Conservation (phyloP, 2,888 invertebrate genomes). For the Drosophila neutralis region DNA sequence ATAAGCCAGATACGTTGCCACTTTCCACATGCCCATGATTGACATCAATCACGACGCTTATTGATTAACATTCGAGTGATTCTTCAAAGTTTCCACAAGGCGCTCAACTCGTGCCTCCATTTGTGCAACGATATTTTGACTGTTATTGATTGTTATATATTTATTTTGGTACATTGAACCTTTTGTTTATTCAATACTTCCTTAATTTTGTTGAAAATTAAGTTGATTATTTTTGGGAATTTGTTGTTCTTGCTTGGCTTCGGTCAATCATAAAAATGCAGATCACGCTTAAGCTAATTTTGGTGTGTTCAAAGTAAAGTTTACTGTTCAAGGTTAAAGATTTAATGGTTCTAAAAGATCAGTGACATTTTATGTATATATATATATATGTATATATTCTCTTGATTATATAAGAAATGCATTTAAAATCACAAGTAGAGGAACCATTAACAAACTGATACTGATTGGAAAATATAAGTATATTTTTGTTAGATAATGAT, state of each 20-base stretch:
- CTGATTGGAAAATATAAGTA: background rate
- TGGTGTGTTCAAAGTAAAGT: slow-evolving; percentile 25
- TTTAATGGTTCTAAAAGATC: slow-evolving; percentile 8
- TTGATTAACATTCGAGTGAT: slow-evolving; percentile 50
- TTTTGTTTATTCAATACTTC: slow-evolving; percentile 36
- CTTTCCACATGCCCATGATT: slow-evolving; percentile 31
- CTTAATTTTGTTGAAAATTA: slow-evolving; percentile 10
- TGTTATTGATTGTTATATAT: slow-evolving; percentile 7
- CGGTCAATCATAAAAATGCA: slow-evolving; percentile 35
- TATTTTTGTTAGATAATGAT: background rate
- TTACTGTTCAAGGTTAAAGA: slow-evolving; percentile 39
- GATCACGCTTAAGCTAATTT: slow-evolving; percentile 46
- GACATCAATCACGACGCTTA: slow-evolving; percentile 55
- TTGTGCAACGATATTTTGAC: background rate
- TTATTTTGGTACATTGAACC: slow-evolving; percentile 50
- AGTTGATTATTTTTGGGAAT: background rate
- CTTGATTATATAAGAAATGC: background rate
- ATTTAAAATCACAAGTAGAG: too few relatives aligned
- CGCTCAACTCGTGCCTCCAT: background rate
- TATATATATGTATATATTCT: background rate
- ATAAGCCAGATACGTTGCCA: slow-evolving; percentile 25
- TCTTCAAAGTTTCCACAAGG: background rate
- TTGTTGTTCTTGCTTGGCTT: slow-evolving; percentile 5
- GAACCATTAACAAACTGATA: too few relatives aligned
- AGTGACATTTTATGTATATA: background rate